A percentile compares a stretch with the other conserved stretches of the same genome.
phyloP scores from a whole-genome alignment of 2,797 vertebrate genomes.

The Nothura maculosa region DNA sequence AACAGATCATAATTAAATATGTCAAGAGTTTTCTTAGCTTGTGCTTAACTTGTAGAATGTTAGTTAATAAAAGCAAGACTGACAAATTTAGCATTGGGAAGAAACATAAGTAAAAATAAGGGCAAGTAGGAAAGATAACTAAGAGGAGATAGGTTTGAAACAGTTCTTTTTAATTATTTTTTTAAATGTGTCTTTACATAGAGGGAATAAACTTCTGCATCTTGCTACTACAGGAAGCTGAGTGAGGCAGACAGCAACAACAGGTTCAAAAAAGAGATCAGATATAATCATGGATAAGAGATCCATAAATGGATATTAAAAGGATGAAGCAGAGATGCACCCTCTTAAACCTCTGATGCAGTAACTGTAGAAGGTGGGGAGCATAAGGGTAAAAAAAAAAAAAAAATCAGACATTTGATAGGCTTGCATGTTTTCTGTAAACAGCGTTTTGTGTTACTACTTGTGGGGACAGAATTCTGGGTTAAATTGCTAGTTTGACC shows the following conservation, averaged over 20 bases:
- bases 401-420: not conserved
- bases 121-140: not conserved
- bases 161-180: not conserved
- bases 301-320: not conserved
- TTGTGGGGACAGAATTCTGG: not conserved
- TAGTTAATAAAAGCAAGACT: not conserved
- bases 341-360: not conserved
- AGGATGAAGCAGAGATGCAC: not conserved
- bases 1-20: not conserved
- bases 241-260: not conserved
- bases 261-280: not conserved
- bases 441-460: not conserved
- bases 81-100: not conserved
- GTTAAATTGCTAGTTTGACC: not conserved
- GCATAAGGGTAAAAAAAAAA: not conserved
- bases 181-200: not conserved
- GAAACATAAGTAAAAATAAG: not conserved
- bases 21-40: not conserved
- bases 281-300: not conserved
- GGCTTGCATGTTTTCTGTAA: not conserved
- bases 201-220: not conserved
- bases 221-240: not conserved
- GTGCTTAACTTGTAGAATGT: accelerated
- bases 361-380: not conserved
- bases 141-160: not conserved